A percentile compares a stretch with the other conserved stretches of the same genome.
Conservation (phyloP, 1,140 invertebrate genomes). For the Drosophila orosa region DNA sequence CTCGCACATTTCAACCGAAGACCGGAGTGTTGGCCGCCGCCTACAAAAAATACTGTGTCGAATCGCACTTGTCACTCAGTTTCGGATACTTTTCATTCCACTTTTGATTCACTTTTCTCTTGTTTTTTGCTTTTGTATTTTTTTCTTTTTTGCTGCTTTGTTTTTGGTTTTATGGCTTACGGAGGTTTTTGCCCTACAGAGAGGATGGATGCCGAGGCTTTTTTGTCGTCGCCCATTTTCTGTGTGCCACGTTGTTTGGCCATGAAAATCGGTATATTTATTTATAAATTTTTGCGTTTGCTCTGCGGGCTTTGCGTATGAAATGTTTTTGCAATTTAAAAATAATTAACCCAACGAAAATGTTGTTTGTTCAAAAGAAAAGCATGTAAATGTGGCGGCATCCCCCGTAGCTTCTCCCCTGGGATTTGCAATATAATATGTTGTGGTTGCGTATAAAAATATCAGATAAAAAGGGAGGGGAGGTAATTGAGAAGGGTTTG, state of each 20-base stretch:
- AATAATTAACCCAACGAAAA: constrained; percentile 52
- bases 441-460: constrained; percentile 9
- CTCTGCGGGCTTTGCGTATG: constrained; percentile 34
- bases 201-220: constrained; percentile 31
- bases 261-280: constrained; percentile 71
- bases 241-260: constrained; percentile 50
- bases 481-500: not conserved
- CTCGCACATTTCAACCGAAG: constrained; percentile 41
- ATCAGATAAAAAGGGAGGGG: not conserved
- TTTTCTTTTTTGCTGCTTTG: constrained; percentile 8
- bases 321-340: constrained; percentile 59
- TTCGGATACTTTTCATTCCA: constrained; percentile 39
- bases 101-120: constrained; percentile 52
- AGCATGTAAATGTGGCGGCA: constrained; percentile 9
- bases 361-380: constrained; percentile 25
- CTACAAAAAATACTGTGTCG: constrained; percentile 28
- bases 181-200: constrained; percentile 43
- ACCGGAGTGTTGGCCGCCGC: constrained; percentile 1
- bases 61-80: constrained; percentile 51
- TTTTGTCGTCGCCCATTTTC: constrained; percentile 47
- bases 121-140: constrained; percentile 14
- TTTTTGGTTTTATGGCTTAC: constrained; percentile 19
- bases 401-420: not conserved
- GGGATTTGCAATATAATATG: constrained; percentile 21
- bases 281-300: constrained; percentile 64